A percentile compares a stretch with the other conserved stretches of the same genome.
Conservation (phyloP, 2,113 vertebrate species). For the Aspiorhynchus laticeps region DNA sequence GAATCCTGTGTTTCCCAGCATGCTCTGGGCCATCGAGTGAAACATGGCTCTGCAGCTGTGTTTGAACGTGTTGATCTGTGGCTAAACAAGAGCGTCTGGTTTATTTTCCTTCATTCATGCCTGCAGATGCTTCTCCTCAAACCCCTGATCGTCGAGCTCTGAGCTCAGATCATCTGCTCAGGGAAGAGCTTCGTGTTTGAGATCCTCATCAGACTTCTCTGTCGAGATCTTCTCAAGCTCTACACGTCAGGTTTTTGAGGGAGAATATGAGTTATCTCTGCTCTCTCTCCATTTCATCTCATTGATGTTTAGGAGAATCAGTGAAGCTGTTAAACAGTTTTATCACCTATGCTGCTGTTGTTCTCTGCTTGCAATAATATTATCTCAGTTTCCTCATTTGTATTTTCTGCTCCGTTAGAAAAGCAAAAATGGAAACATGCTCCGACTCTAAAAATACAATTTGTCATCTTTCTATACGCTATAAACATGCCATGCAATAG, state of each 20-base stretch:
- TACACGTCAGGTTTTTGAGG: neutral
- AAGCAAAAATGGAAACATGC: neutral
- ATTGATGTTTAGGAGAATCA: neutral
- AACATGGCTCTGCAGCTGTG: constrained; percentile 68
- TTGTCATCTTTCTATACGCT: neutral
- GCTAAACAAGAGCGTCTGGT: constrained; percentile 58
- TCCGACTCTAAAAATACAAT: neutral
- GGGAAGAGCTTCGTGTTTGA: neutral
- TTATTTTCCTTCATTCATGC: constrained; percentile 14
- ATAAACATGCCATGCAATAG: neutral
- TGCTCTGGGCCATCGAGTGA: constrained; percentile 37
- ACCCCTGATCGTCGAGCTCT: neutral
- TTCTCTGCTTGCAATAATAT: neutral
- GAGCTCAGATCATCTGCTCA: neutral
- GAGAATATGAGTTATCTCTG: neutral
- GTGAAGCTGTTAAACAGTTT: neutral
- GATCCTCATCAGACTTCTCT: neutral
- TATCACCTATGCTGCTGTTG: neutral
- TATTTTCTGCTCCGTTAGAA: neutral
- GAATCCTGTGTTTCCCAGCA: neutral
- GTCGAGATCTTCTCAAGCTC: neutral
- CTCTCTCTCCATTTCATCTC: neutral
- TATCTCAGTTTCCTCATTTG: neutral
- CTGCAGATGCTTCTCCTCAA: neutral
- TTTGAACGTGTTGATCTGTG: constrained; percentile 63